Evolutionary conservation across 2,797 vertebrate species (phyloP).

Genomic region (Cynodonichthys magdalenae): DNA sequence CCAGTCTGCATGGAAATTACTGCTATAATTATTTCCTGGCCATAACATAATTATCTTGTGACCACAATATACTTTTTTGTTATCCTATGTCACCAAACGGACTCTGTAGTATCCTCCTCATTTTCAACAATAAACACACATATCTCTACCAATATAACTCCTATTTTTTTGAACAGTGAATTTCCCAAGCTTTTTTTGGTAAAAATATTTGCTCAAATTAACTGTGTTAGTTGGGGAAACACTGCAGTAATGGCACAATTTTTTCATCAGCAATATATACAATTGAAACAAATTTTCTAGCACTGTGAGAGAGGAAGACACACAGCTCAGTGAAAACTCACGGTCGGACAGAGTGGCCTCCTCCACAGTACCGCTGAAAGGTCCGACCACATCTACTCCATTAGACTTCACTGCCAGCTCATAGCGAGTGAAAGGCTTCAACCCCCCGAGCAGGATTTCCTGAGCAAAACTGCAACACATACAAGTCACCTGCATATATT

Average conservation of each 20-base stretch:
- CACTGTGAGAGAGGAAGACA: background rate
- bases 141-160: background rate
- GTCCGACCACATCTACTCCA: slow-evolving; percentile 86
- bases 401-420: slow-evolving; percentile 97
- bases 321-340: slow-evolving; percentile 76
- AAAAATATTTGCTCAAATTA: slow-evolving; percentile 11
- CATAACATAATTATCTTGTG: no score
- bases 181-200: slow-evolving; percentile 1
- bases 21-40: no score
- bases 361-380: slow-evolving; percentile 90
- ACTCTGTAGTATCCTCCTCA: background rate
- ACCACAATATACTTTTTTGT: no score
- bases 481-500: background rate
- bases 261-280: slow-evolving; percentile 4
- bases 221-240: background rate
- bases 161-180: background rate
- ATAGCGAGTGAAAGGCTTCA: slow-evolving; percentile 95
- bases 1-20: no score
- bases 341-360: slow-evolving; percentile 91
- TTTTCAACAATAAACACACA: background rate
- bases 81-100: no score
- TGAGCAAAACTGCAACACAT: slow-evolving; percentile 86
- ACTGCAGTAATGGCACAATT: background rate
- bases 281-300: background rate
- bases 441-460: slow-evolving; percentile 88